These are phyloP conservation scores for Natrix natrix DNA, from an alignment of 2,797 vertebrate genomes.

Conservation along the genomic window DNA sequence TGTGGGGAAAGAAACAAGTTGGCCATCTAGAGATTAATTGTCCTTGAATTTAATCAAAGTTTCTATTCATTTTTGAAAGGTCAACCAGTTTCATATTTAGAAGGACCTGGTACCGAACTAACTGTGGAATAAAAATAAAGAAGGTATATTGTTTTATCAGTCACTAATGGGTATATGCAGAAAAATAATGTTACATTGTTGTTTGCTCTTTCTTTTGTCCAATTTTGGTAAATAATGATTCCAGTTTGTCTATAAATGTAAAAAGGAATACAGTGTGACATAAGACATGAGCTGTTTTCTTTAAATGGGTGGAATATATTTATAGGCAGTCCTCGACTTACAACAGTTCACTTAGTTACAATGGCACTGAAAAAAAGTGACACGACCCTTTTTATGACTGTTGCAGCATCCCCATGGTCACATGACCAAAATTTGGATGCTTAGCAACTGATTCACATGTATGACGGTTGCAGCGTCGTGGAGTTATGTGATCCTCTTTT, in stretches of 20 bases:
- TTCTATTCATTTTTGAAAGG: background rate
- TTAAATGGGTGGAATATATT: background rate
- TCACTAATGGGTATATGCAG: background rate
- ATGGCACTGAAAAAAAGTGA: too few species aligned
- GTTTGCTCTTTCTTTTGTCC: background rate
- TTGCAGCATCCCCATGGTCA: too few species aligned
- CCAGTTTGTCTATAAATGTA: background rate
- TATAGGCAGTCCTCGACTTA: too few species aligned
- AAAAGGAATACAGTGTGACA: background rate
- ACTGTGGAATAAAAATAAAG: background rate
- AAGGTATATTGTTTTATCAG: background rate
- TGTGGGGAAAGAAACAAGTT: background rate
- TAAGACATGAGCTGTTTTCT: background rate
- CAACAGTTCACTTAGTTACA: too few species aligned
- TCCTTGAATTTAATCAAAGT: background rate
- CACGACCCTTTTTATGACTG: too few species aligned
- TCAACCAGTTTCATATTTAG: background rate
- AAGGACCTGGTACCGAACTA: background rate
- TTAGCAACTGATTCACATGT: too few species aligned
- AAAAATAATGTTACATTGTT: background rate
- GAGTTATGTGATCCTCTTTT: too few species aligned
- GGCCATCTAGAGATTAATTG: background rate
- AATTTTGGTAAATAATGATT: background rate
- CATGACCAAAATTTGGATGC: too few species aligned
- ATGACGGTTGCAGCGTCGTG: too few species aligned